Conservation (phyloP, 2,113 vertebrate species). For the Peucedramus taeniatus region DNA sequence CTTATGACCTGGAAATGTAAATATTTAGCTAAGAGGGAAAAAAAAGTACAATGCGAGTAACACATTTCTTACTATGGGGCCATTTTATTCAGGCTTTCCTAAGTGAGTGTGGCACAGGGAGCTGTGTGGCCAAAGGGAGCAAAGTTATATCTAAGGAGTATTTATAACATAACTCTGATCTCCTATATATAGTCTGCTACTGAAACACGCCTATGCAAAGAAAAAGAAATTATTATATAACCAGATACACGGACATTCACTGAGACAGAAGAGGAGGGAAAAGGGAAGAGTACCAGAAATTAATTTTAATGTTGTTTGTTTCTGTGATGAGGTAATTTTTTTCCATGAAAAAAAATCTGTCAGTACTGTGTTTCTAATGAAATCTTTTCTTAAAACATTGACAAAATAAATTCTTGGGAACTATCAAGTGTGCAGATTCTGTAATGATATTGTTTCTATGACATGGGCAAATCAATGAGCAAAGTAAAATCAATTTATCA, state of each 20-base stretch:
- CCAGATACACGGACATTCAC: neutral
- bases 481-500: constrained; percentile 55
- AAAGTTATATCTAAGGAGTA: neutral
- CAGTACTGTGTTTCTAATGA: neutral
- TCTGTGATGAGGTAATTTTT: neutral
- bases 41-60: accelerated
- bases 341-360: neutral
- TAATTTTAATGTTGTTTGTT: neutral
- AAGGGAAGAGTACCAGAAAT: neutral
- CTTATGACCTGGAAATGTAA: neutral
- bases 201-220: neutral
- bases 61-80: neutral
- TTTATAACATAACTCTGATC: neutral
- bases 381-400: constrained; percentile 24
- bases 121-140: neutral
- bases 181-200: neutral
- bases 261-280: neutral
- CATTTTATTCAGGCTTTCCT: neutral
- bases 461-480: constrained; percentile 36
- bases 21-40: neutral
- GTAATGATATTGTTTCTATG: constrained; percentile 23
- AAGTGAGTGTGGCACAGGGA: neutral
- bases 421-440: constrained; percentile 38
- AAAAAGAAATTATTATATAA: neutral
- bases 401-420: neutral